Percentiles rank a stretch among this genome's conserved stretches.
Evolutionary conservation across 2,797 vertebrate species (phyloP).

Genomic region (Mionectes olivaceus): DNA sequence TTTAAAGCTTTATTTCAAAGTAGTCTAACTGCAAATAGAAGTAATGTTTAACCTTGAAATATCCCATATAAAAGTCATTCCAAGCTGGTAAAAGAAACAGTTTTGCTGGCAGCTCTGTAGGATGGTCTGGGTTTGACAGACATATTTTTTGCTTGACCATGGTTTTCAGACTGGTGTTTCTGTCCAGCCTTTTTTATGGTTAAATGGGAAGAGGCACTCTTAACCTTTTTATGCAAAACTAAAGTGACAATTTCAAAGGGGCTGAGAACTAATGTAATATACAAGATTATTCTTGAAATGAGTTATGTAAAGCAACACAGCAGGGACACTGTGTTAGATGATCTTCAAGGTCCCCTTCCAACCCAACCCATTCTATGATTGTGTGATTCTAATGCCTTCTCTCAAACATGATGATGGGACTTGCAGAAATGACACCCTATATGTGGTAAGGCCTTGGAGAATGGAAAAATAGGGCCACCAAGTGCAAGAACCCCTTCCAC

Average conservation of each 20-base stretch:
- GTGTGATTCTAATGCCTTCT: neutral
- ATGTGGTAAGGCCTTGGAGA: slow-evolving; percentile 56
- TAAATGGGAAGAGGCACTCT: slow-evolving; percentile 20
- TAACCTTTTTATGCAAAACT: slow-evolving; percentile 6
- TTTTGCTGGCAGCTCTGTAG: slow-evolving; percentile 49
- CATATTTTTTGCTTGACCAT: neutral
- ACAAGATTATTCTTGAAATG: slow-evolving; percentile 31
- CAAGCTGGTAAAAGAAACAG: slow-evolving; percentile 32
- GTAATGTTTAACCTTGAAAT: slow-evolving; percentile 5
- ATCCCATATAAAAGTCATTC: slow-evolving; percentile 21
- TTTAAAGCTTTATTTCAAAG: slow-evolving; percentile 63
- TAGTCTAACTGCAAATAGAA: slow-evolving; percentile 34
- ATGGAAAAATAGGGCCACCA: slow-evolving; percentile 39
- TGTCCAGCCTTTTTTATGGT: neutral
- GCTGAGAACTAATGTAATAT: slow-evolving; percentile 24
- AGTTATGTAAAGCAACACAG: neutral
- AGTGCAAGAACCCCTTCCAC: slow-evolving; percentile 29
- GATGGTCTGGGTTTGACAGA: neutral
- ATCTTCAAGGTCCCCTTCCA: neutral
- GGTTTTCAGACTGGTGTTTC: slow-evolving; percentile 4
- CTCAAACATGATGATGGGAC: slow-evolving; percentile 14
- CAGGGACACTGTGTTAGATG: neutral
- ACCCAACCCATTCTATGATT: neutral
- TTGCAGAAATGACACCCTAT: slow-evolving; percentile 28
- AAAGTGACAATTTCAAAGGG: slow-evolving; percentile 1